Evolutionary conservation across 2,797 vertebrate species (phyloP), one percentile per base, ranked within the genome.

Genomic region (Rhinoraja longicauda): DNA sequence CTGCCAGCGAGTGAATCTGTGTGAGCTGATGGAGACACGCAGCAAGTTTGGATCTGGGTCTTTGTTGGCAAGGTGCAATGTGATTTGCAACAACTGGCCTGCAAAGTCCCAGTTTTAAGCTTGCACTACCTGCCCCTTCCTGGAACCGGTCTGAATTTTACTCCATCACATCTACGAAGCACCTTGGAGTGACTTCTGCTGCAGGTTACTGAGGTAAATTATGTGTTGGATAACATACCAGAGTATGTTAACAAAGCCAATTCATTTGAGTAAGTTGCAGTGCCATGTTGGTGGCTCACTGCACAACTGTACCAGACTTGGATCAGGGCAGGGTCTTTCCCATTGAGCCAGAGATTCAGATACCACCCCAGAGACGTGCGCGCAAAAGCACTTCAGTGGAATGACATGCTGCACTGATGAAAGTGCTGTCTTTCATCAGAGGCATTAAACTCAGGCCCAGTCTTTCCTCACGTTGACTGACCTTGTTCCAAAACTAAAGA

Each of bases 71-170:
- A 72, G 88, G 24, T 90, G 88, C 21, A 19, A 36, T 32, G 45
- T n/a, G 12, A 32, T 39, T 45, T 72, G 32, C 32, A 90, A 67
- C 88, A 90, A 90, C 88, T 90, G 88, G 88, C 88, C 88, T 90
- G 64, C 64, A 90, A 90, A 90, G 88, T 90, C 88, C 88, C 88
- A 72, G 88, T 90, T 90, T 90, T 90, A 90, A 90, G 17, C 88
- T 90, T 72, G 88, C 32, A 70, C 9, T 70, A 90, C 72, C 36
- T 90, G 64, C 36, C 3, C 7, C 17, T 39, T 62, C 36, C 64
- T 67, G 64, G 32, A 90, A 24, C 21, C 21, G 29, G 6, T 90
- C 88, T 45, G 88, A 70, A 90, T 45, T 72, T 72, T 32, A 24
- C 36, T 24, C 39, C 19, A 81, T 53, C 36, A 77, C 76, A 77